Evolutionary conservation across 2,113 vertebrate genomes (phyloP).

Genomic region (Acanthochromis polyacanthus): DNA sequence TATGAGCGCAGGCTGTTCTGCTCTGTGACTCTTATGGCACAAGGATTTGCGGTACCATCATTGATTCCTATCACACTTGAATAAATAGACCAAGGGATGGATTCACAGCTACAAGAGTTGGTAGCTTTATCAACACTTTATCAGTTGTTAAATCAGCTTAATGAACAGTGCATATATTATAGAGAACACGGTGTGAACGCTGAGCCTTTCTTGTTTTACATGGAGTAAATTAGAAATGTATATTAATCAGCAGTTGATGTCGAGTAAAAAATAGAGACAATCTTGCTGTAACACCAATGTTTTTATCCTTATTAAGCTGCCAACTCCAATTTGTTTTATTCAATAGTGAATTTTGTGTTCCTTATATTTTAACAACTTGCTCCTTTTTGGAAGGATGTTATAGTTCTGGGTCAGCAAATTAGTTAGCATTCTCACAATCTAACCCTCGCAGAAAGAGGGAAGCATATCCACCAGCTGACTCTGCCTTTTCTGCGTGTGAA

Average conservation of each 20-base stretch:
- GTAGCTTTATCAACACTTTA: conserved; percentile 15
- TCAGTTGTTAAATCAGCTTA: conserved; percentile 18
- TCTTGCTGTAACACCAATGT: not conserved
- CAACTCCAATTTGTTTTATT: not conserved
- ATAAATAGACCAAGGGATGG: conserved; percentile 39
- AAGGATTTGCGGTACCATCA: conserved; percentile 26
- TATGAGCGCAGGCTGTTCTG: conserved; percentile 31
- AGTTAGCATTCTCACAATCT: not conserved
- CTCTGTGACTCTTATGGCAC: conserved; percentile 27
- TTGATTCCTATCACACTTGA: conserved; percentile 31
- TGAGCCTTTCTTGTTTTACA: not conserved
- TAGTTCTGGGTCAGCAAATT: not conserved
- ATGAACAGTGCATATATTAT: conserved; percentile 13
- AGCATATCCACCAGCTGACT: not conserved
- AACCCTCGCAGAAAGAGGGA: not conserved
- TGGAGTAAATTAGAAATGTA: not conserved
- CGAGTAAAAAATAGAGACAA: not conserved
- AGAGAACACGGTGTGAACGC: not conserved
- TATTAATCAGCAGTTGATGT: not conserved
- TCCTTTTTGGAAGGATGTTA: not conserved
- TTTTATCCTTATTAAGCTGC: not conserved
- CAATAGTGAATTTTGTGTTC: not conserved
- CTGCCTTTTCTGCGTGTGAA: conserved; percentile 9
- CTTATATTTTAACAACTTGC: not conserved
- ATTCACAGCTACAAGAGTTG: conserved; percentile 25